A percentile compares a stretch with the other conserved stretches of the same genome.
phyloP scores from a whole-genome alignment of 1,140 invertebrate species.

The Lordiphosa clarofinis region DNA sequence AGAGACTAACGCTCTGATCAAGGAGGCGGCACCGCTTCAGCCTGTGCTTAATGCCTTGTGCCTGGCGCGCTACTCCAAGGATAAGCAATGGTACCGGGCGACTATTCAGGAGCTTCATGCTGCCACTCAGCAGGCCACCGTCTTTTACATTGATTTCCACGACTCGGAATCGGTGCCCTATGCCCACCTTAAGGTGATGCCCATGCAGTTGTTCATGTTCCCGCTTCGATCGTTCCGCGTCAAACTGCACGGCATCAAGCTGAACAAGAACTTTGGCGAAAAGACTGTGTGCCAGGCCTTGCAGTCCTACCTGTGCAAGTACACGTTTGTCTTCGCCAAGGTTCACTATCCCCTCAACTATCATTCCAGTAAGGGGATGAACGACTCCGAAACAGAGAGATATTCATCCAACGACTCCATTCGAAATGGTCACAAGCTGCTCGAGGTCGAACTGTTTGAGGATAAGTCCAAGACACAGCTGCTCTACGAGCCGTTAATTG shows the following conservation, averaged over 20 bases:
- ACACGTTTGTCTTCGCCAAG: constrained; percentile 27
- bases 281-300: constrained; percentile 31
- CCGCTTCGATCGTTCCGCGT: constrained; percentile 60
- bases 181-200: constrained; percentile 45
- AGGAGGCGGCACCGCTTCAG: constrained; percentile 19
- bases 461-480: constrained; percentile 9
- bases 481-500: constrained; percentile 38
- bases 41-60: constrained; percentile 40
- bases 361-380: constrained; percentile 5
- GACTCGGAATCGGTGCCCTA: constrained; percentile 45
- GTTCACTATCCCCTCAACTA: constrained; percentile 37
- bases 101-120: constrained; percentile 48
- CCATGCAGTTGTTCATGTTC: constrained; percentile 45
- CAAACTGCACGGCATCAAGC: constrained; percentile 41
- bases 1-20: constrained; percentile 43
- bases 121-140: constrained; percentile 32
- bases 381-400: not conserved
- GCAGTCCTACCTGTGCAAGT: constrained; percentile 18
- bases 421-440: constrained; percentile 10
- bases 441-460: constrained; percentile 50
- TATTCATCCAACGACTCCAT: constrained; percentile 4
- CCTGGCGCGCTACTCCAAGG: constrained; percentile 48
- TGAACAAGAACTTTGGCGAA: constrained; percentile 33
- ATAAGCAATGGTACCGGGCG: constrained; percentile 70
- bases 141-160: constrained; percentile 65